These are phyloP conservation scores for honey bee (Apis mellifera) DNA, from an alignment of 1,140 invertebrate genomes.

Conservation along the genomic window DNA sequence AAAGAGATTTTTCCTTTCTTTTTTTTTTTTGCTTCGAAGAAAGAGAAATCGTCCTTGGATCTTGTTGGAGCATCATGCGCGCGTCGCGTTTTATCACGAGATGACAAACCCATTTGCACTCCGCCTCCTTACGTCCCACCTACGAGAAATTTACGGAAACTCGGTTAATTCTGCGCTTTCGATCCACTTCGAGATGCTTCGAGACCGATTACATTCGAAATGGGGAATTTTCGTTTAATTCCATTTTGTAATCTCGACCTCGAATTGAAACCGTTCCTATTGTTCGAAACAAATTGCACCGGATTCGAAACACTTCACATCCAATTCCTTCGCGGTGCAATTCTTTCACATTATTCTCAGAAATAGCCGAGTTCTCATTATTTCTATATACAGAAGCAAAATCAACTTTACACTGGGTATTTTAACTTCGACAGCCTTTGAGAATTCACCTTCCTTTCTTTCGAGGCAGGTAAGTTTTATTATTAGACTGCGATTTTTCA, in stretches of 20 bases:
- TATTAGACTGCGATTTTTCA: too few species aligned
- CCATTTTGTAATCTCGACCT: neutral
- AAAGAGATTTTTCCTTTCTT: neutral
- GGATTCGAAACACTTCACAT: too few species aligned
- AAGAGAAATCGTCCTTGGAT: slow-evolving; percentile 34
- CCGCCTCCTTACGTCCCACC: slow-evolving; percentile 12
- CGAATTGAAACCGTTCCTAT: neutral
- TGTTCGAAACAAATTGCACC: neutral
- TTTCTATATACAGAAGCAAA: neutral
- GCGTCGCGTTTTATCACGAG: slow-evolving; percentile 51
- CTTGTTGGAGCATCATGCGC: slow-evolving; percentile 52
- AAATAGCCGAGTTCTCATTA: neutral
- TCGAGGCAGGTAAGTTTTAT: slow-evolving; percentile 32
- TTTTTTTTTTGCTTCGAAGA: neutral
- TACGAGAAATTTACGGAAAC: slow-evolving; percentile 2
- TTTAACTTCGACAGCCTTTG: slow-evolving; percentile 2
- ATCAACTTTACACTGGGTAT: neutral
- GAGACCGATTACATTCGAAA: neutral
- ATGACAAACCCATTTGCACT: neutral
- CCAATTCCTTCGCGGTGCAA: neutral
- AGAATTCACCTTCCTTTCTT: slow-evolving; percentile 27
- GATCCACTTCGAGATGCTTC: neutral
- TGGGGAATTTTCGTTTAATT: neutral
- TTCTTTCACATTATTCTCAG: neutral
- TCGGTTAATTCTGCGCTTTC: neutral